phyloP scores from a whole-genome alignment of 2,113 vertebrate genomes.

The Aramus guarauna region DNA sequence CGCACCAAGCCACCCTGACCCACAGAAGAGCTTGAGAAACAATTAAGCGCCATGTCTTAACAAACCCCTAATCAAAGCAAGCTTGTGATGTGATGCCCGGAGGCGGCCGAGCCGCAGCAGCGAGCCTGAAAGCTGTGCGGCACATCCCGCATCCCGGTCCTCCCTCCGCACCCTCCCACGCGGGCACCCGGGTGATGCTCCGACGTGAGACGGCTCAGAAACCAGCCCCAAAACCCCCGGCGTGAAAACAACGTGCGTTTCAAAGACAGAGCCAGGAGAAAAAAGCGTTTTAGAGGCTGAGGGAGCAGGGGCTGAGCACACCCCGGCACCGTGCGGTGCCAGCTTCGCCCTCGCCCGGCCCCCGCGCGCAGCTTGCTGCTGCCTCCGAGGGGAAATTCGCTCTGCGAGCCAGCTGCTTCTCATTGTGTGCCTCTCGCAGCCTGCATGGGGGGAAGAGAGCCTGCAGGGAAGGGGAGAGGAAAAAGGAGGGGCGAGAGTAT shows the following conservation, averaged over 20 bases:
- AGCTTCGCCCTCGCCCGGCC: neutral
- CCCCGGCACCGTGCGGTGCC: neutral
- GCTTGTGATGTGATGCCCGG: neutral
- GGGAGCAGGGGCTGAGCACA: neutral
- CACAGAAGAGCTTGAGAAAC: neutral
- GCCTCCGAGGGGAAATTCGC: neutral
- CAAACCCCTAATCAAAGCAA: neutral
- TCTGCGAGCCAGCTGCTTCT: conserved; percentile 47
- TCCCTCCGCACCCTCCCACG: neutral
- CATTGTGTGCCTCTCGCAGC: conserved; percentile 4
- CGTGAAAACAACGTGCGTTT: rapidly evolving
- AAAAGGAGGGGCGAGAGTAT: neutral
- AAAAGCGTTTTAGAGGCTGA: neutral
- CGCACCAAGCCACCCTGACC: neutral
- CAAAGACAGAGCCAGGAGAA: neutral
- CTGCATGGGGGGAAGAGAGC: neutral
- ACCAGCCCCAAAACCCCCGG: neutral
- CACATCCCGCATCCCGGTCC: neutral
- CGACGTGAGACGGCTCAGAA: neutral
- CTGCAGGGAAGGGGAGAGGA: neutral
- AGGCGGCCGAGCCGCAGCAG: neutral
- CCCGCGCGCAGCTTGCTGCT: neutral
- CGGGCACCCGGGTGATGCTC: rapidly evolving
- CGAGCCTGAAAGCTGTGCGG: rapidly evolving
- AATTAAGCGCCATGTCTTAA: neutral